These are phyloP conservation scores for Solenopsis fugax DNA, from an alignment of 1,140 invertebrate genomes.

Conservation along the genomic window DNA sequence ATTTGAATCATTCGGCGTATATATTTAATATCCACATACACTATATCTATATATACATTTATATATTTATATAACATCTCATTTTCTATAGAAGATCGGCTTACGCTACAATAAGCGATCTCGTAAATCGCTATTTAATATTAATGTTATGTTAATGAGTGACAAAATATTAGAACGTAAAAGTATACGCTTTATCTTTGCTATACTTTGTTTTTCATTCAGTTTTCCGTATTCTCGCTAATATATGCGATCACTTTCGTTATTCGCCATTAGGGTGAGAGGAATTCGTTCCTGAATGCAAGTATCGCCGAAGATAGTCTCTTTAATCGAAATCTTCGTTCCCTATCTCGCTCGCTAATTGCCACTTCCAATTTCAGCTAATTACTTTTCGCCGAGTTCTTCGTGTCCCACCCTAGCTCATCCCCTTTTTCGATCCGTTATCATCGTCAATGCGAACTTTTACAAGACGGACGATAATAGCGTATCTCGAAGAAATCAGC, in stretches of 20 bases:
- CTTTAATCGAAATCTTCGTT: slow-evolving; percentile 70
- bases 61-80: neutral
- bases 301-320: slow-evolving; percentile 33
- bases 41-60: neutral
- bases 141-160: neutral
- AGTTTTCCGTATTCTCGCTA: neutral
- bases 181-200: too few relatives aligned
- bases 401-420: neutral
- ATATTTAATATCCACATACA: neutral
- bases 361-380: slow-evolving; percentile 76
- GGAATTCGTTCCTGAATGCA: slow-evolving; percentile 9
- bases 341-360: slow-evolving; percentile 64
- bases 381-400: slow-evolving; percentile 76
- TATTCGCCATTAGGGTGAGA: slow-evolving; percentile 3
- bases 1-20: slow-evolving; percentile 72
- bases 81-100: neutral
- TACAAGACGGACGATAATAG: slow-evolving; percentile 37
- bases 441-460: slow-evolving; percentile 37
- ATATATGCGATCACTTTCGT: slow-evolving; percentile 22
- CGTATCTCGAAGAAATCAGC: slow-evolving; percentile 38
- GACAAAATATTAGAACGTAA: neutral
- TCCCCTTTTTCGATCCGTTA: slow-evolving; percentile 48
- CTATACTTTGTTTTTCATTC: neutral
- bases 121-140: slow-evolving; percentile 12
- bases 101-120: neutral